Evolutionary conservation across 2,888 invertebrate genomes (phyloP).

Genomic region (Ophion ventricosus): DNA sequence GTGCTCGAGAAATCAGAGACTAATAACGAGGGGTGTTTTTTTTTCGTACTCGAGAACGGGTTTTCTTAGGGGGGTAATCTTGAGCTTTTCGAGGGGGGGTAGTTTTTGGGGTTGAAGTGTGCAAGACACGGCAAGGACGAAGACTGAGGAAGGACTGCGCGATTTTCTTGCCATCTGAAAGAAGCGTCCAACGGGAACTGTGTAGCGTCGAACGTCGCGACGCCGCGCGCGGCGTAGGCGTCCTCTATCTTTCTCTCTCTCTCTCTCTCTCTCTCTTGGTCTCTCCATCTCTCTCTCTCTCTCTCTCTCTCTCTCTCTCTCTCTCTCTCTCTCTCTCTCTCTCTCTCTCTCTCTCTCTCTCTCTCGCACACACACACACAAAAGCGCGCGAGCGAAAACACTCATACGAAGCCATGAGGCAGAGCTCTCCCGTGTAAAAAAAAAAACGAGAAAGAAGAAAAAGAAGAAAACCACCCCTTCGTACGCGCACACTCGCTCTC

Average conservation of each 20-base stretch:
- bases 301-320: constrained; percentile 72
- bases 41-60: not conserved
- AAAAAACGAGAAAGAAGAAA: not conserved
- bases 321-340: constrained; percentile 9
- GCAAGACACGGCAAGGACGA: constrained; percentile 74
- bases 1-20: not conserved
- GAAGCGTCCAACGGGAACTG: constrained; percentile 82
- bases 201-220: constrained; percentile 81
- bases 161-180: constrained; percentile 78
- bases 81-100: constrained; percentile 11
- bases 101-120: not conserved
- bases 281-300: constrained; percentile 54
- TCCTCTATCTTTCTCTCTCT: constrained; percentile 72
- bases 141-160: constrained; percentile 77
- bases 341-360: not conserved
- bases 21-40: not conserved
- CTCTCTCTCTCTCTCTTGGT: constrained; percentile 67
- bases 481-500: constrained; percentile 69
- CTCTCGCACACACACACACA: not conserved
- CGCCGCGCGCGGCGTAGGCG: constrained; percentile 79
- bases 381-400: constrained; percentile 58
- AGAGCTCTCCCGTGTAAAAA: constrained; percentile 32
- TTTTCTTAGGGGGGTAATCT: constrained; percentile 10
- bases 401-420: constrained; percentile 43
- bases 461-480: constrained; percentile 53